Percentiles rank a stretch among this genome's conserved stretches.
Evolutionary conservation across 1,140 invertebrate species (phyloP).

Genomic region (Ganaspis sp.): DNA sequence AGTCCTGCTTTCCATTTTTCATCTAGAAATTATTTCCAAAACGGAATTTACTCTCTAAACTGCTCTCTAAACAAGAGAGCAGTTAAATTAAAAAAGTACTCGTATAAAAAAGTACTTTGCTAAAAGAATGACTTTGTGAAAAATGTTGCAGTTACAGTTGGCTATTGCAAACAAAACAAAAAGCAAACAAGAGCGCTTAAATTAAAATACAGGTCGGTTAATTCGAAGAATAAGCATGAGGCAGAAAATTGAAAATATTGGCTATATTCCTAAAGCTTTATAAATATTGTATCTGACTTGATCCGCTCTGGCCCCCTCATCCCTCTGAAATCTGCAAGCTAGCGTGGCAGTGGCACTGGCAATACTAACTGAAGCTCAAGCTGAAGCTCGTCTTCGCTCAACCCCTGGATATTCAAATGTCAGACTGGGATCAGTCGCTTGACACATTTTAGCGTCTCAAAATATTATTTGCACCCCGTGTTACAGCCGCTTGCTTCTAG

Average conservation of each 20-base stretch:
- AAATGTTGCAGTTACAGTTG: no score
- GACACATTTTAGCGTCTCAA: conserved; percentile 75
- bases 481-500: conserved; percentile 33
- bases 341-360: conserved; percentile 3
- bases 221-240: not conserved
- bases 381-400: conserved; percentile 33
- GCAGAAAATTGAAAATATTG: conserved; percentile 42
- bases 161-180: no score
- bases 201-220: not conserved
- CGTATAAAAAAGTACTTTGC: no score
- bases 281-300: conserved; percentile 53
- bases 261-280: conserved; percentile 49
- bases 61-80: no score
- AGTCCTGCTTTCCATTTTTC: no score
- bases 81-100: no score
- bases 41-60: no score
- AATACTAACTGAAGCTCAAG: conserved; percentile 41
- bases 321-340: conserved; percentile 19
- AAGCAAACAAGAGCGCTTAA: not conserved
- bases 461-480: conserved; percentile 73
- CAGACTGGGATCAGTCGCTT: conserved; percentile 72
- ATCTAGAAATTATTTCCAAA: no score
- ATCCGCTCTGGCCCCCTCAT: conserved; percentile 40
- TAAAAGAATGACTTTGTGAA: no score
- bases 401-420: conserved; percentile 75